These are phyloP conservation scores for Lampris megalopsis DNA, from an alignment of 2,113 vertebrate species.

Conservation along the genomic window DNA sequence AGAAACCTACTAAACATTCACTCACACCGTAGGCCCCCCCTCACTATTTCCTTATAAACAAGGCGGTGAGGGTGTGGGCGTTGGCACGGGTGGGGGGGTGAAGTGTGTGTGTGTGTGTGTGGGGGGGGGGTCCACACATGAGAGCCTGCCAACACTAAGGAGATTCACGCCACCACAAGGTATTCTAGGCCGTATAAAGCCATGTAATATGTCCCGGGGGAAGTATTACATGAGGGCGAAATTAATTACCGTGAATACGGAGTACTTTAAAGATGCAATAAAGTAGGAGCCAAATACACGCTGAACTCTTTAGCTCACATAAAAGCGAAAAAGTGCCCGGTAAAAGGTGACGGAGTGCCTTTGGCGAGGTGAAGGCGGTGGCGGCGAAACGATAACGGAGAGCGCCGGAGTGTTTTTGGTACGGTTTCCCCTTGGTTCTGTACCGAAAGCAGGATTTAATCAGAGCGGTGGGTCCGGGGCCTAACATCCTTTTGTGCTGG, in stretches of 20 bases:
- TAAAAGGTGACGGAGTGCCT: slow-evolving; percentile 46
- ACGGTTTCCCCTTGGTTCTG: slow-evolving; percentile 50
- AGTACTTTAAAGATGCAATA: slow-evolving; percentile 54
- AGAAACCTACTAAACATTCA: slow-evolving; percentile 78
- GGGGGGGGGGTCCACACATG: no score
- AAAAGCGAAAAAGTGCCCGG: slow-evolving; percentile 28
- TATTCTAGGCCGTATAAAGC: slow-evolving; percentile 36
- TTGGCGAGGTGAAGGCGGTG: slow-evolving; percentile 54
- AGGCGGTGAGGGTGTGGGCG: slow-evolving; percentile 28
- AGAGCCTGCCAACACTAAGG: slow-evolving; percentile 24
- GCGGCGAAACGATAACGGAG: slow-evolving; percentile 62
- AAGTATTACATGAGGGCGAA: slow-evolving; percentile 44
- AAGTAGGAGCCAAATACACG: slow-evolving; percentile 20
- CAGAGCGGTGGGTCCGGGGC: slow-evolving; percentile 65
- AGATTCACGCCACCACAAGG: slow-evolving; percentile 51
- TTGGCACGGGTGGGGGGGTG: no score
- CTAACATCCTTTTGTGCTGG: slow-evolving; percentile 77
- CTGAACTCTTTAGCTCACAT: slow-evolving; percentile 20
- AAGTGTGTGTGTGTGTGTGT: no score
- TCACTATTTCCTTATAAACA: slow-evolving; percentile 37
- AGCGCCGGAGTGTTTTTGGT: slow-evolving; percentile 47
- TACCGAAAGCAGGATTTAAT: slow-evolving; percentile 66
- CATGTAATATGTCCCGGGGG: slow-evolving; percentile 42
- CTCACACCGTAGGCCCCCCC: slow-evolving; percentile 47
- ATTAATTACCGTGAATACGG: slow-evolving; percentile 59